Conservation (phyloP, 2,113 vertebrate species). For the Myiagra hebetior region DNA sequence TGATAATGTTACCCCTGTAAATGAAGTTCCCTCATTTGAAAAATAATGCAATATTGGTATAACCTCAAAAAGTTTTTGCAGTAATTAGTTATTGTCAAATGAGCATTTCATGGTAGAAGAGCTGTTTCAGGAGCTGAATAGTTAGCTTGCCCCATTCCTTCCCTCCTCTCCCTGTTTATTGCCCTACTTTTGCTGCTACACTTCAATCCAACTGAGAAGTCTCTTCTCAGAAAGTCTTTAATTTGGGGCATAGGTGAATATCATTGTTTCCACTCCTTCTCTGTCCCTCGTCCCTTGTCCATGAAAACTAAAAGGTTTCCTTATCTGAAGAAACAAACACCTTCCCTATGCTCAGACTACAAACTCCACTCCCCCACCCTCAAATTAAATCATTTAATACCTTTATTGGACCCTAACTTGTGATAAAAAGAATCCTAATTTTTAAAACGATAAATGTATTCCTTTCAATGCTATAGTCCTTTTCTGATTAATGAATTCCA, state of each 20-base stretch:
- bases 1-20: neutral
- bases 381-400: neutral
- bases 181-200: neutral
- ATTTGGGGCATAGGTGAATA: neutral
- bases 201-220: neutral
- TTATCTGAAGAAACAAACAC: neutral
- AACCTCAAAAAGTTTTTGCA: neutral
- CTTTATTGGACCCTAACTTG: neutral
- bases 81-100: neutral
- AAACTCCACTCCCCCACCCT: neutral
- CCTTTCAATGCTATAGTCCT: neutral
- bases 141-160: neutral
- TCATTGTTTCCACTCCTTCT: neutral
- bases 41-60: neutral
- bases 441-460: neutral
- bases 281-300: neutral
- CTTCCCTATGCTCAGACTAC: neutral
- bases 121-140: neutral
- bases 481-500: conserved; percentile 34
- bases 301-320: neutral
- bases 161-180: neutral
- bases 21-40: neutral
- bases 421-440: neutral
- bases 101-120: neutral
- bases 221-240: neutral